These are phyloP conservation scores for Penaeus indicus DNA, from an alignment of 1,140 invertebrate species.

Conservation along the genomic window DNA sequence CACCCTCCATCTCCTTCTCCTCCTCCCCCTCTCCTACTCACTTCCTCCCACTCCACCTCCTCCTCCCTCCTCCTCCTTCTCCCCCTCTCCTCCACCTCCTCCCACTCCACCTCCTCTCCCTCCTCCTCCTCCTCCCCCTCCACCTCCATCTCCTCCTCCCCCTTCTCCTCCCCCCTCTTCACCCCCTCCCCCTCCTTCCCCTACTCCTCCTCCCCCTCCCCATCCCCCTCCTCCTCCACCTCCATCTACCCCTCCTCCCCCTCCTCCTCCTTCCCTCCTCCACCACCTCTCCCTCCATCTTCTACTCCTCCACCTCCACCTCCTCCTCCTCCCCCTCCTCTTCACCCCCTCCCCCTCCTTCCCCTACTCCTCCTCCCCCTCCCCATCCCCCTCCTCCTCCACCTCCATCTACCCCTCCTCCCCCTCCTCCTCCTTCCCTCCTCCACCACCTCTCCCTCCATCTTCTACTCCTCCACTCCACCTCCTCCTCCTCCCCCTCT, in stretches of 20 bases:
- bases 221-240: too few species aligned
- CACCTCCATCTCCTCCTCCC: neutral
- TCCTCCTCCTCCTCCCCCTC: neutral
- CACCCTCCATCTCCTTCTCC: too few species aligned
- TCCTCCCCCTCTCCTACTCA: too few species aligned
- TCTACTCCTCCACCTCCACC: neutral
- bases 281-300: neutral
- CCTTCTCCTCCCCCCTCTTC: neutral
- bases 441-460: neutral
- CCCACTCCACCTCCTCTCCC: too few species aligned
- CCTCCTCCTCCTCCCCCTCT: conserved; percentile 1
- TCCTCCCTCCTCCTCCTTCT: too few species aligned
- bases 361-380: too few species aligned
- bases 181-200: neutral
- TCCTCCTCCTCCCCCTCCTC: neutral
- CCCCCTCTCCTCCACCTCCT: too few species aligned
- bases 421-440: neutral
- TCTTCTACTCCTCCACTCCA: neutral
- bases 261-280: neutral
- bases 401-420: neutral
- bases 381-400: too few species aligned
- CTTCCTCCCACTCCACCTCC: too few species aligned
- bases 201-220: neutral
- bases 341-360: too few species aligned
- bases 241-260: neutral